Conservation (phyloP, 2,797 vertebrate species). For the Furcifer pardalis region DNA sequence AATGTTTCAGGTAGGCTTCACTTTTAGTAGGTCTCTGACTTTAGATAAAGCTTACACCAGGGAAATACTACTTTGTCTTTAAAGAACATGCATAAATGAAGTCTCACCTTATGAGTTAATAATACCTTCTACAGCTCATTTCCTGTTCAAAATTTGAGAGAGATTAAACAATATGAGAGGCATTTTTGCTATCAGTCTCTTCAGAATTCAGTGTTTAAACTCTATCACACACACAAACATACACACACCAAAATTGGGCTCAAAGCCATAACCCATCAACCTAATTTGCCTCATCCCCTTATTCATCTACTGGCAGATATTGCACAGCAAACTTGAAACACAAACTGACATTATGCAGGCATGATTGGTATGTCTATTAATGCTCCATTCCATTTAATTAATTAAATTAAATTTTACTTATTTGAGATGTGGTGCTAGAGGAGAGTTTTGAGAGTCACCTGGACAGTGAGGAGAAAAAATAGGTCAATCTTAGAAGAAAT, state of each 20-base stretch:
- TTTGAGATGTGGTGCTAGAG: no score
- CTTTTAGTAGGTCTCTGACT: not conserved
- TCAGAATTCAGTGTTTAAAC: not conserved
- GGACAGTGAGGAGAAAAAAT: no score
- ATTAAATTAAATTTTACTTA: no score
- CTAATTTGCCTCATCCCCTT: not conserved
- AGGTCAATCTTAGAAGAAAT: no score
- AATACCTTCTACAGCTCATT: not conserved
- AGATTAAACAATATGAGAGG: not conserved
- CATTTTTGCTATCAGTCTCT: not conserved
- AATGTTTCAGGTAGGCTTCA: not conserved
- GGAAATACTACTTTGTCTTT: not conserved
- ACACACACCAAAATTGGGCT: not conserved
- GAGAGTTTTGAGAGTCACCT: no score
- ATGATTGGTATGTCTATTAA: not conserved
- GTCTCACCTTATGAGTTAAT: not conserved
- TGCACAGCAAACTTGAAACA: not conserved
- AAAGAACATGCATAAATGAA: not conserved
- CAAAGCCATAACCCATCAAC: slow-evolving; percentile 10
- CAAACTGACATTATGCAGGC: slow-evolving; percentile 45
- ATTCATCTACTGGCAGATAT: not conserved
- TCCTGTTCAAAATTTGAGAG: not conserved
- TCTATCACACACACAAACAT: not conserved
- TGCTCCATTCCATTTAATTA: no score
- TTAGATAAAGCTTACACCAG: not conserved